Percentiles rank a stretch among this genome's conserved stretches.
phyloP scores from a whole-genome alignment of 2,797 vertebrate genomes.

The Babyrousa celebensis region DNA sequence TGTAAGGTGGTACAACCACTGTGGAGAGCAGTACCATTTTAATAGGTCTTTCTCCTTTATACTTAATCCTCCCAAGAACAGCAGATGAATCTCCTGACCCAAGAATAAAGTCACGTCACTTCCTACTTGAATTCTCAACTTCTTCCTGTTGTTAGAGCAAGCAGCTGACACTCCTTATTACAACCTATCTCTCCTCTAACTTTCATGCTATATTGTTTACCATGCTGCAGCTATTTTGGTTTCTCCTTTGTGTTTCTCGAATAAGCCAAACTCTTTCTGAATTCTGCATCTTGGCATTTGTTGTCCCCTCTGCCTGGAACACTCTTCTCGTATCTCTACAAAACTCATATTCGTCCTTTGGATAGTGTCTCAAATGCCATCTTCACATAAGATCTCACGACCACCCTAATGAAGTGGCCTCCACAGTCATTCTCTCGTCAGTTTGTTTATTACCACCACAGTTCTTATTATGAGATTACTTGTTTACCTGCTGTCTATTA shows the following conservation, averaged over 20 bases:
- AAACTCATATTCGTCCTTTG: background rate
- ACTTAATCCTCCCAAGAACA: background rate
- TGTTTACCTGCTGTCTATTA: background rate
- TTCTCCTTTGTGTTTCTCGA: background rate
- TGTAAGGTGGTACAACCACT: too few relatives aligned
- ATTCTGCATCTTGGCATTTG: background rate
- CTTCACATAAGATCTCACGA: background rate
- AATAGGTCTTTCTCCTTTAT: background rate
- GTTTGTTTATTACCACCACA: background rate
- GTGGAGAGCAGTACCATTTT: background rate
- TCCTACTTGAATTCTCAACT: background rate
- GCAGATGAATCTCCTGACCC: background rate
- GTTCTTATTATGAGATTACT: background rate
- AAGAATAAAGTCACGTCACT: background rate
- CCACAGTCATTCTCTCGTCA: background rate
- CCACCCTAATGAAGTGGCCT: too few relatives aligned
- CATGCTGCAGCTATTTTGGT: background rate
- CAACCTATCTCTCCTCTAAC: background rate
- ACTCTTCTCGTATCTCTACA: too few relatives aligned
- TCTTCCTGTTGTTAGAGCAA: background rate
- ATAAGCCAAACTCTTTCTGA: background rate
- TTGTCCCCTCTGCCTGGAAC: background rate
- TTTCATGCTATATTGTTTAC: background rate
- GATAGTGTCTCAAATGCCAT: background rate
- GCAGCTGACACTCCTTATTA: too few relatives aligned